Conservation (phyloP, 2,113 vertebrate genomes). For the Formicarius rufipectus region DNA sequence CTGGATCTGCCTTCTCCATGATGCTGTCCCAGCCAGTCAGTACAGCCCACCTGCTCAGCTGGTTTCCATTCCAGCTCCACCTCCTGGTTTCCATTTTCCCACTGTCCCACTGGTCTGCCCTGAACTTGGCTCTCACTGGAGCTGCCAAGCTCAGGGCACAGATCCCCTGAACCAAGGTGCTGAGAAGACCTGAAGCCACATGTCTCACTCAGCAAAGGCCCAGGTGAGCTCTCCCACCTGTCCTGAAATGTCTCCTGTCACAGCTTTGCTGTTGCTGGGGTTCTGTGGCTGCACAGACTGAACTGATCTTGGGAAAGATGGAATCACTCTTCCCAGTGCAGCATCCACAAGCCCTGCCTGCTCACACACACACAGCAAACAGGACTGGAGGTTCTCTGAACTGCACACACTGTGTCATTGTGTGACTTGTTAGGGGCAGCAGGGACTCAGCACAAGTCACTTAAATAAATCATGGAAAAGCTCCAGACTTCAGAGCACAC, state of each 20-base stretch:
- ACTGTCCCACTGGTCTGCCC: background rate
- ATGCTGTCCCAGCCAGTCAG: background rate
- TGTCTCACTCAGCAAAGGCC: accelerated
- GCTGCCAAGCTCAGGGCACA: background rate
- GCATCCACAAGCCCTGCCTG: background rate
- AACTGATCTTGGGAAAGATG: background rate
- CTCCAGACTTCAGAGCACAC: background rate
- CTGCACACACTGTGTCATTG: background rate
- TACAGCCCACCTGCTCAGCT: background rate
- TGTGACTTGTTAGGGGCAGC: background rate
- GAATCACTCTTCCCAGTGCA: background rate
- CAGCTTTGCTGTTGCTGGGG: background rate
- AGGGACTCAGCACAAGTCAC: background rate
- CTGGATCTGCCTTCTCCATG: background rate
- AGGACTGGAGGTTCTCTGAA: background rate
- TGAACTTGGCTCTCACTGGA: background rate
- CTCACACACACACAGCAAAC: background rate
- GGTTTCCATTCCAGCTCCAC: background rate
- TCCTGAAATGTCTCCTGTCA: background rate
- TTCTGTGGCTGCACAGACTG: background rate
- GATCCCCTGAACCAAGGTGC: background rate
- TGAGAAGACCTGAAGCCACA: accelerated
- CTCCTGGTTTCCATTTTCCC: background rate
- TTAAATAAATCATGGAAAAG: background rate
- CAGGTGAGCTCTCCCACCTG: background rate